Percentiles rank a stretch among this genome's conserved stretches.
Conservation (phyloP, 2,888 invertebrate species). For the Tetranychus truncatus region DNA sequence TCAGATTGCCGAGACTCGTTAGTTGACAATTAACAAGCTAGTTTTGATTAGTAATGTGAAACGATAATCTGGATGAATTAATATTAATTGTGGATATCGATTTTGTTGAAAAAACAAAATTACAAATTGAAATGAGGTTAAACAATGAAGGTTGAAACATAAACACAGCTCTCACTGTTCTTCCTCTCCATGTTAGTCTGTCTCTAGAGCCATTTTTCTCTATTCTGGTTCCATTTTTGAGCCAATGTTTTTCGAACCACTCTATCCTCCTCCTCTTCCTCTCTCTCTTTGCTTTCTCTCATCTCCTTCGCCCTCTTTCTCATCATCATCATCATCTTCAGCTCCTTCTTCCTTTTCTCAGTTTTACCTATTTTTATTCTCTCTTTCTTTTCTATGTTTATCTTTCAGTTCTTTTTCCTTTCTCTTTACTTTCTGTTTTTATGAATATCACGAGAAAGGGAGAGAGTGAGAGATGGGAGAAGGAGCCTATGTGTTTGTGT, state of each 20-base stretch:
- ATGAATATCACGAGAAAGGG: not conserved
- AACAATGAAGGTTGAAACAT: not conserved
- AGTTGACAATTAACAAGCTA: too few species aligned
- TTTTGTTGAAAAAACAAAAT: not conserved
- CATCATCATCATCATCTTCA: conserved; percentile 2
- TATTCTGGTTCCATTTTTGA: not conserved
- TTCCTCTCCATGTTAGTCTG: not conserved
- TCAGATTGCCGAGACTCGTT: too few species aligned
- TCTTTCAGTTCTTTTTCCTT: not conserved
- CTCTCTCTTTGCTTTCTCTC: not conserved
- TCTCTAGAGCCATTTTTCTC: not conserved
- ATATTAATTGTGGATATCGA: not conserved
- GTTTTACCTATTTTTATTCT: not conserved
- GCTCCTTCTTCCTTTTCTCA: not conserved
- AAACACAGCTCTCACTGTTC: not conserved
- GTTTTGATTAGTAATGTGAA: too few species aligned
- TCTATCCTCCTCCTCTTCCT: conserved; percentile 6
- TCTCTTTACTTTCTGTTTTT: not conserved
- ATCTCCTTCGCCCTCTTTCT: not conserved
- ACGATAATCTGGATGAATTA: too few species aligned
- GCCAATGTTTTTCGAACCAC: conserved; percentile 2
- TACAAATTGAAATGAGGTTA: not conserved
- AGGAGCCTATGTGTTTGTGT: not conserved
- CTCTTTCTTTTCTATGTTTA: not conserved
- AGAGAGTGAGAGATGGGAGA: not conserved